Evolutionary conservation across 1,140 invertebrate genomes (phyloP).

Genomic region (Lordiphosa clarofinis): DNA sequence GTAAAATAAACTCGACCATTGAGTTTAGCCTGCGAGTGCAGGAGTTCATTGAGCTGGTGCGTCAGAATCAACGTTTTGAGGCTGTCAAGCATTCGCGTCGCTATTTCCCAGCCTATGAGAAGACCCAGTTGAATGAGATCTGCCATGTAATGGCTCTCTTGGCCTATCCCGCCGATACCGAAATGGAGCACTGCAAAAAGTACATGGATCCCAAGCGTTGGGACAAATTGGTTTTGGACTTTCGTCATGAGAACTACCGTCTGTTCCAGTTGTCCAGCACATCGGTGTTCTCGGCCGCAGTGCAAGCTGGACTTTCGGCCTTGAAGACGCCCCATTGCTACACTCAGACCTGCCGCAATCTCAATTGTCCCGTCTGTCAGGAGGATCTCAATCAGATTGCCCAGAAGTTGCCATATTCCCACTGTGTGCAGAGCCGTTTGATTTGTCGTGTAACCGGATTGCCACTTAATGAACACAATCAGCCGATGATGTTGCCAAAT

Average conservation of each 20-base stretch:
- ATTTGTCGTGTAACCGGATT: constrained; percentile 92
- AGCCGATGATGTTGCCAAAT: constrained; percentile 98
- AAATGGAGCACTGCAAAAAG: constrained; percentile 82
- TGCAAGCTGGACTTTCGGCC: constrained; percentile 94
- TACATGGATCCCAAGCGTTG: constrained; percentile 84
- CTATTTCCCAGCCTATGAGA: constrained; percentile 92
- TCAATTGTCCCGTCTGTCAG: constrained; percentile 96
- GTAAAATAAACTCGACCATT: constrained; percentile 94
- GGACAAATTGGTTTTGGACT: constrained; percentile 92
- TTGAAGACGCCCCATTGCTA: constrained; percentile 96
- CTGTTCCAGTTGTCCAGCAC: constrained; percentile 95
- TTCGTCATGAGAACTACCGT: constrained; percentile 95
- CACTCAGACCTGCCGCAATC: constrained; percentile 84
- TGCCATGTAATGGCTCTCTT: constrained; percentile 97
- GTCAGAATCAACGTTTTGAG: constrained; percentile 90
- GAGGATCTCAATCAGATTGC: constrained; percentile 93
- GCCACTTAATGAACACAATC: constrained; percentile 98
- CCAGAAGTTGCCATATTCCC: constrained; percentile 93
- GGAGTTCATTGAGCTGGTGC: constrained; percentile 97
- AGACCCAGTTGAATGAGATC: constrained; percentile 92
- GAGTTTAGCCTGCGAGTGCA: constrained; percentile 96
- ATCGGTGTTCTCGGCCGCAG: constrained; percentile 93
- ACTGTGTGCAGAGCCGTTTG: constrained; percentile 96
- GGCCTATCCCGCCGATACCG: constrained; percentile 91
- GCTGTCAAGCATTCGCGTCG: constrained; percentile 97